Evolutionary conservation across 2,888 invertebrate species (phyloP).

Genomic region (Tetragonula carbonaria): DNA sequence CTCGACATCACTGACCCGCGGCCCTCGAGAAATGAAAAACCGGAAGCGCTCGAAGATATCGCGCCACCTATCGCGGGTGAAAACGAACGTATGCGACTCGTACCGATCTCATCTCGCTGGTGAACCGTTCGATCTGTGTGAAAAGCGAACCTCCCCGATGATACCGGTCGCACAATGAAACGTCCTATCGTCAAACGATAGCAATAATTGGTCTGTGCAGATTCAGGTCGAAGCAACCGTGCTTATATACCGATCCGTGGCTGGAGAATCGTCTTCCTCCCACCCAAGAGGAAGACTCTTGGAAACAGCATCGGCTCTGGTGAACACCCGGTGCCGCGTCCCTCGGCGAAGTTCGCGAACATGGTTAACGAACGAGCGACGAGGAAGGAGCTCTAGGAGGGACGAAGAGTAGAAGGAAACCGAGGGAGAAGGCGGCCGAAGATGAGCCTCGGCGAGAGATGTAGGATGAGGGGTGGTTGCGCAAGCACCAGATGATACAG

Average conservation of each 20-base stretch:
- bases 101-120: slow-evolving; percentile 74
- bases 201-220: slow-evolving; percentile 71
- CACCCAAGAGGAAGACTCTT: slow-evolving; percentile 65
- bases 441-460: slow-evolving; percentile 56
- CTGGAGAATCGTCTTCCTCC: slow-evolving; percentile 77
- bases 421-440: slow-evolving; percentile 41
- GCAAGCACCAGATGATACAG: slow-evolving; percentile 74
- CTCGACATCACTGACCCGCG: slow-evolving; percentile 19
- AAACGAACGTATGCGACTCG: slow-evolving; percentile 18
- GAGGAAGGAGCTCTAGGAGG: slow-evolving; percentile 29
- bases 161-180: slow-evolving; percentile 51
- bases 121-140: not conserved
- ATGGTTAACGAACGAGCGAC: slow-evolving; percentile 26
- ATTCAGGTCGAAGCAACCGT: slow-evolving; percentile 66
- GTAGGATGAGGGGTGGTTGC: slow-evolving; percentile 58
- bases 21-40: not conserved
- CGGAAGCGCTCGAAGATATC: not conserved
- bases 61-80: not conserved
- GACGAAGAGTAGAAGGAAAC: not conserved
- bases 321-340: slow-evolving; percentile 65
- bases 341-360: slow-evolving; percentile 65
- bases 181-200: slow-evolving; percentile 65
- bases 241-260: slow-evolving; percentile 68
- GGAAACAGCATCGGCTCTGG: slow-evolving; percentile 52
- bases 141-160: slow-evolving; percentile 39